phyloP scores from a whole-genome alignment of 2,888 invertebrate species.

The Onthophagus sagittarius region DNA sequence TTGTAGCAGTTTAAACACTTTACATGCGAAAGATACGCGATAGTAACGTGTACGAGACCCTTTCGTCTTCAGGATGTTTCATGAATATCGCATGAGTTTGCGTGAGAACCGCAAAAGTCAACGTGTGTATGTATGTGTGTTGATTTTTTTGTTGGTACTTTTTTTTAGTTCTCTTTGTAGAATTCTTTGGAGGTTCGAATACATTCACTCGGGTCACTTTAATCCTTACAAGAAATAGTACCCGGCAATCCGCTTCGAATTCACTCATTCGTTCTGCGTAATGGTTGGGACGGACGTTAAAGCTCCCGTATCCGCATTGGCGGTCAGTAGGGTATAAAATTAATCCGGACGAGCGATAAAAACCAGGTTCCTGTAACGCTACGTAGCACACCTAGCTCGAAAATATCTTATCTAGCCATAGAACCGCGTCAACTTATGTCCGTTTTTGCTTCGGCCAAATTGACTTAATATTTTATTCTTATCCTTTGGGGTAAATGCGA shows the following conservation, averaged over 20 bases:
- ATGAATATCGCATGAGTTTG: background rate
- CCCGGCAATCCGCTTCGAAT: background rate
- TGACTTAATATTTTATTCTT: conserved; percentile 25
- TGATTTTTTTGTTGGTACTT: background rate
- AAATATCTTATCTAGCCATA: conserved; percentile 12
- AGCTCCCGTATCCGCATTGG: background rate
- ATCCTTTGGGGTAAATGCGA: conserved; percentile 15
- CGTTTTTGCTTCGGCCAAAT: conserved; percentile 6
- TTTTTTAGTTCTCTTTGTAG: background rate
- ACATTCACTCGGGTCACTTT: background rate
- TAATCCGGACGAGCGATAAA: conserved; percentile 28
- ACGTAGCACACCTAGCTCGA: conserved; percentile 6
- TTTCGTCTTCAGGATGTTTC: background rate
- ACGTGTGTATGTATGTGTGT: background rate
- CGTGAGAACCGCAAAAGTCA: background rate
- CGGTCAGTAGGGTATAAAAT: conserved; percentile 21
- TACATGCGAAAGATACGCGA: background rate
- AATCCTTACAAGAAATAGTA: background rate
- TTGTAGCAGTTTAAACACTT: background rate
- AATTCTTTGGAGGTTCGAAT: background rate
- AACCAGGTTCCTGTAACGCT: background rate
- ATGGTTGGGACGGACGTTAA: background rate
- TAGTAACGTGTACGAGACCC: background rate
- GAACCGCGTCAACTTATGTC: conserved; percentile 9
- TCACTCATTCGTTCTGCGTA: background rate